Conservation (phyloP, 2,888 invertebrate species). For the Ectemnius cavifrons region DNA sequence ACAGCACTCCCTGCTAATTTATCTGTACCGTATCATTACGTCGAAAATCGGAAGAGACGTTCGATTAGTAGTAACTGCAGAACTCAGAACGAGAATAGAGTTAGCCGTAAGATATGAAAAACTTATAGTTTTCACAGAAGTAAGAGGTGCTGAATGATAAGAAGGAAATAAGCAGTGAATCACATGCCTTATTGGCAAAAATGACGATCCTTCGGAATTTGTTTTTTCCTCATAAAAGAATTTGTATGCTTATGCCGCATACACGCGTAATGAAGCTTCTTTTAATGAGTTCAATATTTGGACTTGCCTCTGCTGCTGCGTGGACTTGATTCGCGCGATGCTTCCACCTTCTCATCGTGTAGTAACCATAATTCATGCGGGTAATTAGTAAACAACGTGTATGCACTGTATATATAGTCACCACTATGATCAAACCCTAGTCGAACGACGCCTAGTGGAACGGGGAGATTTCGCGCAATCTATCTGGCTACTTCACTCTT, state of each 20-base stretch:
- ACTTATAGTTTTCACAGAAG: slow-evolving; percentile 6
- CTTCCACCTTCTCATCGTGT: too few relatives aligned
- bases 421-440: slow-evolving; percentile 26
- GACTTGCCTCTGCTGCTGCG: too few relatives aligned
- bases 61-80: slow-evolving; percentile 17
- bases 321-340: too few relatives aligned
- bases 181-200: slow-evolving; percentile 12
- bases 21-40: slow-evolving; percentile 12
- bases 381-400: too few relatives aligned
- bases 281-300: background rate
- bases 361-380: too few relatives aligned
- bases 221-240: slow-evolving; percentile 20
- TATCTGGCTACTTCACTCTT: slow-evolving; percentile 6
- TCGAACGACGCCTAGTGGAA: slow-evolving; percentile 32
- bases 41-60: slow-evolving; percentile 5
- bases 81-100: background rate
- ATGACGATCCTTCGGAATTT: slow-evolving; percentile 21
- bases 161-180: slow-evolving; percentile 14
- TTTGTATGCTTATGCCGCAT: slow-evolving; percentile 19
- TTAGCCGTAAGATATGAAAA: background rate
- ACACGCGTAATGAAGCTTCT: background rate
- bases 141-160: slow-evolving; percentile 30
- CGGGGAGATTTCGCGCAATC: slow-evolving; percentile 25
- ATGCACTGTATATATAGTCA: too few relatives aligned
- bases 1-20: background rate